Base-by-base conservation (phyloP, 1,140 invertebrate species). In the Melipona quadrifasciata region DNA sequence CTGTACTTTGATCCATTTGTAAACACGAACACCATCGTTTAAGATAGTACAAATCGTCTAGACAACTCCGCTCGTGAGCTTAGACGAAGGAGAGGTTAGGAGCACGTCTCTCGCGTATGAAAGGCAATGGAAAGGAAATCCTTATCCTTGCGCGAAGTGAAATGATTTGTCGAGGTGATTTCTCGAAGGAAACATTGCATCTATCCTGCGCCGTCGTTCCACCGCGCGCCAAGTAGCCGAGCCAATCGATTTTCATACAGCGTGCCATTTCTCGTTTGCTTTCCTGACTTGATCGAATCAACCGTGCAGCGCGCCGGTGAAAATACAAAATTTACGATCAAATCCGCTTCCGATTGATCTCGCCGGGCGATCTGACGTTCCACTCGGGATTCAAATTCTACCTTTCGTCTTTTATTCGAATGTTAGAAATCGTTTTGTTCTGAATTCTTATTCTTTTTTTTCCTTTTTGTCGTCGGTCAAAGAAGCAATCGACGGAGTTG, bases 91-190 rank as follows among this genome's bases (percentile, higher is more conserved):
- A 65, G 58, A 67, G n/a, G 58, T 27, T n/a, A 31, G 27, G 19
- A 14, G 21, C 34, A 19, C 4, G 61, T 24, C 27, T 34, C 27
- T 19, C n/a, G n/a, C n/a, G 31, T 27, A 27, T 64, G 17, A 55
- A 78, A 31, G 34, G 24, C 27, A 71, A 71, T 21, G 57, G 39
- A 71, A 47, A 71, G 75, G 55, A 78, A 61, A 39, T 77, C 27
- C 31, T 39, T 51, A 51, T 83, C 34, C 53, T 71, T 64, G 80
- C 14, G n/a, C 47, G 19, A 34, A 27, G 67, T 51, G 74, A 70
- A 71, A 83, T 71, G 82, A 78, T 83, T 78, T 67, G 75, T 78
- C 57, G 65, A 31, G 65, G 27, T 21, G n/a, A 58, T 83, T 83
- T 71, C 65, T 51, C n/a, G 21, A 53, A 70, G 55, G 82, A 79